These are phyloP conservation scores for Hyperoodon ampullatus DNA, from an alignment of 2,113 vertebrate species.

Conservation along the genomic window DNA sequence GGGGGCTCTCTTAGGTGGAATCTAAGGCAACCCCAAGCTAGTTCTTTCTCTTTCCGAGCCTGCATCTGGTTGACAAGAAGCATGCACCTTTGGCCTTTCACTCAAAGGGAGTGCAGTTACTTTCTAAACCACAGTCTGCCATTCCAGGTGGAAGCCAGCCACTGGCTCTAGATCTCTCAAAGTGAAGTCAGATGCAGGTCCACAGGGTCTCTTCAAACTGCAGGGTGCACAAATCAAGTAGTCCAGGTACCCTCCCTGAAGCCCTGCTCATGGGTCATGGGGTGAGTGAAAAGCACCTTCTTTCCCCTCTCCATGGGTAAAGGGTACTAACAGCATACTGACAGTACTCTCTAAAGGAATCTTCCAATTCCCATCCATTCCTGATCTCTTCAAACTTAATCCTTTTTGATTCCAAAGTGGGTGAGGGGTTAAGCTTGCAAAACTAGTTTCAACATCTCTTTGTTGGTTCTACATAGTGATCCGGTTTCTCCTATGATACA, in stretches of 20 bases:
- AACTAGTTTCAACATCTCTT: constrained; percentile 46
- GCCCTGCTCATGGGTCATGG: too few relatives aligned
- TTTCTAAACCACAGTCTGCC: background rate
- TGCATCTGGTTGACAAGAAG: background rate
- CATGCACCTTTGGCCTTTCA: background rate
- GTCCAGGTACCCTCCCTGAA: background rate
- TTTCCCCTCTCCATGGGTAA: accelerated
- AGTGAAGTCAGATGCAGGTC: background rate
- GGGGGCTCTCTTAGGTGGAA: background rate
- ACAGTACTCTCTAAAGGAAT: background rate
- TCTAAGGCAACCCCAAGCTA: background rate
- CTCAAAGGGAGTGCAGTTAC: background rate
- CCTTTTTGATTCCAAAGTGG: background rate
- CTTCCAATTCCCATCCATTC: background rate
- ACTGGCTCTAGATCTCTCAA: background rate
- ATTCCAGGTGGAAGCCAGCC: background rate
- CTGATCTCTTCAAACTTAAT: constrained; percentile 12
- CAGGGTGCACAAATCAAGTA: background rate
- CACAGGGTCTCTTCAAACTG: background rate
- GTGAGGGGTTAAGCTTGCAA: background rate
- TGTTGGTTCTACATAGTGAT: background rate
- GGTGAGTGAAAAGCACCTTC: background rate
- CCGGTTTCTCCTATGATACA: background rate
- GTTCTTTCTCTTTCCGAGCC: background rate
- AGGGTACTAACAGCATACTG: background rate